Evolutionary conservation across 1,140 invertebrate genomes (phyloP), one percentile per base, ranked within the genome.

Genomic region (Drosophila punjabiensis): DNA sequence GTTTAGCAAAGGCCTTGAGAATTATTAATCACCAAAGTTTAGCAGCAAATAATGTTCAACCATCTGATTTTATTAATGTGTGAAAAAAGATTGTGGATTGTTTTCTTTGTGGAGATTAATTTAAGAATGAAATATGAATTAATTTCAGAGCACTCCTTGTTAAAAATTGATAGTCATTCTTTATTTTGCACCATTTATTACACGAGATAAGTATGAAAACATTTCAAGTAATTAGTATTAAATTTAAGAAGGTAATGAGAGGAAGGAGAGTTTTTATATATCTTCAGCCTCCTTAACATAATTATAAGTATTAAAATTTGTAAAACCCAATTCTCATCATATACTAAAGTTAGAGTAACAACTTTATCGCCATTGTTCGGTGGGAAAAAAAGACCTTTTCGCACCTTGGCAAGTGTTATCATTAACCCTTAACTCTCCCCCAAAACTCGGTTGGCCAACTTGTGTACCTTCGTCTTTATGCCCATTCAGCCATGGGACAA

Each of bases 401-500:
- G 24, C 69, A 74, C 69, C 48, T 37, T 20, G 39, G 14, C 28
- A 56, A 76, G 41, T 74, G 53, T 65, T 65, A 66, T 30, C 43
- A 68, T 66, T 48, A 68, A 64, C 65, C 60, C 59, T 18, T 14
- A 33, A 24, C 58, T n/a, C n/a, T 18, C 28, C 1, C 18, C 63
- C 14, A 37, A 56, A 66, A 62, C 18, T 41, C 18, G 33, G 33
- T 18, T 13, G 9, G 50, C 13, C 24, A 59, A 33, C 53, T 56
- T 56, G 53, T 24, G 10, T 16, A 66, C 63, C 30, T 20, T 30
- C 32, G 32, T 68, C 64, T 68, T 45, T 61, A 5, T 60, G 50
- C 45, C 30, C 66, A 70, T 62, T 76, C 64, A 73, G 47, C 55
- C 61, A 63, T 70, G 66, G 85, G 79, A 88, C 85, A 89, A 88